These are phyloP conservation scores for Equus quagga DNA, from an alignment of 2,113 vertebrate species.

Conservation along the genomic window DNA sequence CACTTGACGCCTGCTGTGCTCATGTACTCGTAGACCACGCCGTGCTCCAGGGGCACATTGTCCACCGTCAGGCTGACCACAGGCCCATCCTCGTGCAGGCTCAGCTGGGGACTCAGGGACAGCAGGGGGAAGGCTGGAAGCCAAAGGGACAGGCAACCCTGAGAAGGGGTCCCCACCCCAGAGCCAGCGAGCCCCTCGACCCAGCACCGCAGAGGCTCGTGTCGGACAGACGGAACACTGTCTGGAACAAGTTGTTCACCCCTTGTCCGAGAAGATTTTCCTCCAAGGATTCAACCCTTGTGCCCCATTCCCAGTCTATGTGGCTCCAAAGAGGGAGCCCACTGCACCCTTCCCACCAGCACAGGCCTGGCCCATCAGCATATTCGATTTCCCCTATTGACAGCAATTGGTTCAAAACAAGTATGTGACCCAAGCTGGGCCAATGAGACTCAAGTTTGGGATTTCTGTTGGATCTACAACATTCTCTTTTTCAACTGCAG, in stretches of 20 bases:
- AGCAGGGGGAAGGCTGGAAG: constrained; percentile 82
- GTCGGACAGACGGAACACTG: rapidly evolving
- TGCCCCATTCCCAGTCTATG: not conserved
- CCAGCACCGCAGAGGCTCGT: rapidly evolving
- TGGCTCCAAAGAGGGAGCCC: not conserved
- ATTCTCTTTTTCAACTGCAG: not conserved
- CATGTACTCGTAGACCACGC: constrained; percentile 96
- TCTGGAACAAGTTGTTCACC: too few relatives aligned
- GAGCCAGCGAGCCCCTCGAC: not conserved
- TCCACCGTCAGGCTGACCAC: constrained; percentile 95
- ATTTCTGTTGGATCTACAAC: not conserved
- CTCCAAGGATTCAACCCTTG: not conserved
- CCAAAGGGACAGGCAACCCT: not conserved
- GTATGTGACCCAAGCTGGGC: not conserved
- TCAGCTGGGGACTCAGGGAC: constrained; percentile 75
- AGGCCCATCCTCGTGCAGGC: constrained; percentile 84
- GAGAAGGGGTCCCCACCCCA: not conserved
- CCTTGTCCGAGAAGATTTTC: not conserved
- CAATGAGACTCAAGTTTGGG: not conserved
- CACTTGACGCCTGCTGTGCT: constrained; percentile 95
- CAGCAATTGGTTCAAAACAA: not conserved
- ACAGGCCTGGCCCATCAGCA: not conserved
- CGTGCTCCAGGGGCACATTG: constrained; percentile 95
- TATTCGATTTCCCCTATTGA: not conserved
- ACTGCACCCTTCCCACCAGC: not conserved